Evolutionary conservation across 2,797 vertebrate species (phyloP), one percentile per base, ranked within the genome.

Genomic region (Phrynocephalus guinanensis): DNA sequence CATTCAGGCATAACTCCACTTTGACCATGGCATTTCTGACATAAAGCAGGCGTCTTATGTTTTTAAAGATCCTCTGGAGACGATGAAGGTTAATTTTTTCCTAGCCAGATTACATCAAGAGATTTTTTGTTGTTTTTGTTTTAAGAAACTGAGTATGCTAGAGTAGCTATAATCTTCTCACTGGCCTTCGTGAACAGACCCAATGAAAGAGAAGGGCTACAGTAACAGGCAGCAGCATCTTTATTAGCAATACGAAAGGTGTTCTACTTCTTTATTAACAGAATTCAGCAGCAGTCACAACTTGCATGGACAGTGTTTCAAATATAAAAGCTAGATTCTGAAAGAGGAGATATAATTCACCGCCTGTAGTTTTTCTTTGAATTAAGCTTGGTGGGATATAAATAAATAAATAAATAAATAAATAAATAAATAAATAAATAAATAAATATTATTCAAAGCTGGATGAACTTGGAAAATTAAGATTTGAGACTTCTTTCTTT

Each of bases 11-110:
- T 89, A 91, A 3, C 81, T 93, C 80, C 63, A 90, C 76, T 92
- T 92, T 1, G 0, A 90, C 77, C 79, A 2, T 80, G 24, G n/a
- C 87, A 92, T 86, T 87, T 84, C 82, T 79, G 91, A 89, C 71
- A 70, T 70, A 89, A 91, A 90, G 83, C 11, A 91, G 82, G 79
- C 24, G 24, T 78, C 91, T 85, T 52, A 83, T 68, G 26, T 26
- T 83, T n/a, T 89, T 33, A 90, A 90, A 89, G 84, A 79, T 90
- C 72, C 87, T 78, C 82, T 76, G 84, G 79, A 13, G 85, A 83
- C 91, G 92, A 89, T 85, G 78, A 79, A 91, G n/a, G 67, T 93
- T n/a, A 13, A 66, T 71, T 91, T 84, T 86, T 82, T 92, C 30
- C 44, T 68, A 77, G 89, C 75, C 1, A 73, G 5, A 30, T 86